phyloP scores from a whole-genome alignment of 2,888 invertebrate species.

The Conchocele bisecta region DNA sequence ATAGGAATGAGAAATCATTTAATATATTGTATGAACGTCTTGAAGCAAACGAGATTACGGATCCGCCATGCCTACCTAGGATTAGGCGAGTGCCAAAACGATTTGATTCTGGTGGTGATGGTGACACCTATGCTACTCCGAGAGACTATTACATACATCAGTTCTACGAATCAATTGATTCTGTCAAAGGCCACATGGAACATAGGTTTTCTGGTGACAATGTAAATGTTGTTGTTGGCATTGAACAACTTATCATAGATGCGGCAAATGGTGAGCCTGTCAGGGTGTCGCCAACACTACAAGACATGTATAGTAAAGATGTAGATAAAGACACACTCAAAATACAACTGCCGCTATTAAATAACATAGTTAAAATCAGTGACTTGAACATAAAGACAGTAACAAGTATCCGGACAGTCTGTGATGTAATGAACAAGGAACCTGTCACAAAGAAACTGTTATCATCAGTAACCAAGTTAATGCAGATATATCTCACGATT shows the following conservation, averaged over 20 bases:
- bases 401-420: slow-evolving; percentile 14
- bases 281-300: slow-evolving; percentile 4
- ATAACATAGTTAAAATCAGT: slow-evolving; percentile 11
- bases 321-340: slow-evolving; percentile 9
- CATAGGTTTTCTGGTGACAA: slow-evolving; percentile 20
- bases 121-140: slow-evolving; percentile 1
- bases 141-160: slow-evolving; percentile 20
- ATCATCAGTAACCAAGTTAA: slow-evolving; percentile 7
- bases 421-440: slow-evolving; percentile 3
- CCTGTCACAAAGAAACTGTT: slow-evolving; percentile 10
- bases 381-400: slow-evolving; percentile 7
- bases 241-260: slow-evolving; percentile 22
- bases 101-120: slow-evolving; percentile 22
- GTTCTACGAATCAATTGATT: slow-evolving; percentile 29
- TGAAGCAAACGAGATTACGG: slow-evolving; percentile 8
- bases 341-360: slow-evolving; percentile 10
- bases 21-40: slow-evolving; percentile 11
- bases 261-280: slow-evolving; percentile 18
- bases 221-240: slow-evolving; percentile 2
- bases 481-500: slow-evolving; percentile 20
- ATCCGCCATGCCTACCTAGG: slow-evolving; percentile 19
- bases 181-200: slow-evolving; percentile 13
- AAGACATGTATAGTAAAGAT: slow-evolving; percentile 21
- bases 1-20: slow-evolving; percentile 30
- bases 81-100: slow-evolving; percentile 7